Base-by-base conservation (phyloP, 1,140 invertebrate genomes). In the Holotrichia oblita region DNA sequence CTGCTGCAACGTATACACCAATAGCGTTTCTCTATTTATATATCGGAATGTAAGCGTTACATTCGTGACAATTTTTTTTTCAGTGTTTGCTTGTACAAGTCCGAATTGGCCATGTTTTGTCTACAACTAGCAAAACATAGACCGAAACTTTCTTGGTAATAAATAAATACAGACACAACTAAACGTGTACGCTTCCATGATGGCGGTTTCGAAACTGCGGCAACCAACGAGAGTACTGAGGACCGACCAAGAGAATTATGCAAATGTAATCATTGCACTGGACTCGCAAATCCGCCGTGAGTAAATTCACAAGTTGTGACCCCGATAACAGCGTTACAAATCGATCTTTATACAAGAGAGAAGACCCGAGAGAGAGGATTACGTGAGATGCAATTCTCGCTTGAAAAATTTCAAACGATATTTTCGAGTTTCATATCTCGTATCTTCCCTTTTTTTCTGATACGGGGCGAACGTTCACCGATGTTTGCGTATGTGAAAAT, bases 251-350 rank as follows among this genome's bases (percentile, higher is more conserved):
- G 78, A 79, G 80, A 81, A 83, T 83, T 83, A 83, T 83, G 82
- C 75, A 83, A 83, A 83, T 83, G 81, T 82, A 83, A 83, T 82
- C 81, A 83, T 83, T 83, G 80, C 81, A 81, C 77, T 79, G 82
- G 82, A 80, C 81, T 80, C 61, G 64, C 64, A 76, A 44, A 61
- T 75, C 78, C 74, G 61, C 78, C 78, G 78, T 79, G 78, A 79
- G 78, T 78, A 77, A 79, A 81, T 81, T 81, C 79, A 75, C 61
- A 41, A 81, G 77, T 79, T 79, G 79, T 76, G 64, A 81, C 80
- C 78, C 79, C 74, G 79, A 81, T 81, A 81, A 81, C 80, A 78
- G 40, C 55, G 80, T 81, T 78, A 81, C 79, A 81, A 79, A 81
- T 81, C 77, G 75, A 76, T 76, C 41, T 34, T 69, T 27, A 69